A percentile compares a stretch with the other conserved stretches of the same genome.
Conservation (phyloP, 2,797 vertebrate species). For the Cyprinella venusta region DNA sequence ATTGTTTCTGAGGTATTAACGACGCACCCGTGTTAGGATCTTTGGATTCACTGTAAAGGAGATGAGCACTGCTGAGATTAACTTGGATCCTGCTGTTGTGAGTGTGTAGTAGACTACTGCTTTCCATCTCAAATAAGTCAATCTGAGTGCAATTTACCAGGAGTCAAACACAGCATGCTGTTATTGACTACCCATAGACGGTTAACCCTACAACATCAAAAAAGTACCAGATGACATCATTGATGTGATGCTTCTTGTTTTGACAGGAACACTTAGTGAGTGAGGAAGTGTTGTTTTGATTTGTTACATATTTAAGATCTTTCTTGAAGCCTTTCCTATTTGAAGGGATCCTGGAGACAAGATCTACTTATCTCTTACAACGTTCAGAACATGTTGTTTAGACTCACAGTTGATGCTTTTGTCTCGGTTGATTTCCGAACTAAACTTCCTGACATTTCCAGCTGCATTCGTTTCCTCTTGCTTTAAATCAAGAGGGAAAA, state of each 20-base stretch:
- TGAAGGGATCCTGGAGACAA: slow-evolving; percentile 16
- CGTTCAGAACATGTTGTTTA: slow-evolving; percentile 39
- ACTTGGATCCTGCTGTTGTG: slow-evolving; percentile 64
- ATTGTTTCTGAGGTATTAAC: slow-evolving; percentile 77
- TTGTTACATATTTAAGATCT: background rate
- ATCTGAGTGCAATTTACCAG: slow-evolving; percentile 16
- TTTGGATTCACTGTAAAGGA: slow-evolving; percentile 66
- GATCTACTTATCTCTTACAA: background rate
- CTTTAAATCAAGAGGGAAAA: slow-evolving; percentile 44
- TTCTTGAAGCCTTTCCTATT: slow-evolving; percentile 6
- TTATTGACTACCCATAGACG: slow-evolving; percentile 7
- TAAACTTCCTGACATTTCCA: slow-evolving; percentile 54
- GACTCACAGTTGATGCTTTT: slow-evolving; percentile 41
- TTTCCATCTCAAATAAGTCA: slow-evolving; percentile 4
- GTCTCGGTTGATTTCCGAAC: slow-evolving; percentile 62
- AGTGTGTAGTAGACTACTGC: background rate
- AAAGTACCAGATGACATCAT: background rate
- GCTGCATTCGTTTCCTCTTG: slow-evolving; percentile 33
- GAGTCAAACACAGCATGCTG: background rate
- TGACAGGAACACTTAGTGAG: background rate
- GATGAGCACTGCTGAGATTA: slow-evolving; percentile 75
- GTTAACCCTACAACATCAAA: slow-evolving; percentile 3
- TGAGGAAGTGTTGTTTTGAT: background rate
- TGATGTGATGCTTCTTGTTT: background rate
- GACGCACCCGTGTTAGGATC: slow-evolving; percentile 67